Conservation (phyloP, 1,140 invertebrate genomes). For the Drosophila triauraria region DNA sequence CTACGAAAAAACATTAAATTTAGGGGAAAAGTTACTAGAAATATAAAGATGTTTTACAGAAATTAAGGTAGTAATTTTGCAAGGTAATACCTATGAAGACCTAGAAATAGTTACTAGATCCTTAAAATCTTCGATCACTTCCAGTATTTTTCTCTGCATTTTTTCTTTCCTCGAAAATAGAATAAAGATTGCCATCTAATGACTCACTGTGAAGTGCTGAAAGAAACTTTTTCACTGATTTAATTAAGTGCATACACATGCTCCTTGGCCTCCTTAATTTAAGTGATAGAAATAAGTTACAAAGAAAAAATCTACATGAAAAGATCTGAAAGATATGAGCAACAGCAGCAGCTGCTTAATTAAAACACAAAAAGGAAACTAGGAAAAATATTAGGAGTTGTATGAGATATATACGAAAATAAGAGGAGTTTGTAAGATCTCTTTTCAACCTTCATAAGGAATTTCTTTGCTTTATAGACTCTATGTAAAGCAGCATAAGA, state of each 20-base stretch:
- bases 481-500: not conserved
- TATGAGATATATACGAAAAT: not conserved
- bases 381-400: not conserved
- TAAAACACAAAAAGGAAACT: slow-evolving; percentile 1
- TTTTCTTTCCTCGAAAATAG: not conserved
- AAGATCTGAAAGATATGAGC: not conserved
- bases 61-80: too few relatives aligned
- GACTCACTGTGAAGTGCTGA: slow-evolving; percentile 6
- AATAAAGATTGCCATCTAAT: not conserved
- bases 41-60: not conserved
- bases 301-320: not conserved
- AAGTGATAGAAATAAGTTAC: not conserved
- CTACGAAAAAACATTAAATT: too few relatives aligned
- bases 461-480: not conserved
- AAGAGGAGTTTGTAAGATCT: not conserved
- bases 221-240: slow-evolving; percentile 14
- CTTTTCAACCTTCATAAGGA: not conserved
- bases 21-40: too few relatives aligned
- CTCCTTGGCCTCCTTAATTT: not conserved
- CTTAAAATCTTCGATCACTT: too few relatives aligned
- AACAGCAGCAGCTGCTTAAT: slow-evolving; percentile 1
- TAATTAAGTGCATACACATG: slow-evolving; percentile 7
- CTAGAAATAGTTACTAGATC: not conserved
- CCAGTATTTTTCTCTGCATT: not conserved
- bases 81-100: too few relatives aligned